phyloP scores from a whole-genome alignment of 2,888 invertebrate species.

The Oligia fasciuncula region DNA sequence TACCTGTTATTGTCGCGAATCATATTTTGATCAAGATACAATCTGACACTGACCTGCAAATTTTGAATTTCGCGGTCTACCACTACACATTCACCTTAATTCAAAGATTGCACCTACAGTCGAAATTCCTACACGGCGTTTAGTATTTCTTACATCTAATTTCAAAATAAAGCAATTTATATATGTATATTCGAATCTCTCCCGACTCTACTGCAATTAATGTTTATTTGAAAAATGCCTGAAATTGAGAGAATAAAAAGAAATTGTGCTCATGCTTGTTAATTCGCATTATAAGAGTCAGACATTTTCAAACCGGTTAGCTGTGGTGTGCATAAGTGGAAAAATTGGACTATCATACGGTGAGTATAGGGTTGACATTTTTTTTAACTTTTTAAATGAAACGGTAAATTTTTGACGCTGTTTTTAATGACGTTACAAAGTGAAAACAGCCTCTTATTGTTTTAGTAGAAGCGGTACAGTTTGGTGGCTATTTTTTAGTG shows the following conservation, averaged over 20 bases:
- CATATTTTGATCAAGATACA: too few species aligned
- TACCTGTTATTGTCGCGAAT: too few species aligned
- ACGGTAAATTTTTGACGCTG: background rate
- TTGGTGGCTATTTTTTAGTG: background rate
- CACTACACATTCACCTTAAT: too few species aligned
- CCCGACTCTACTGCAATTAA: background rate
- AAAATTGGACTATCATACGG: background rate
- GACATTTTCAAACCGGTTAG: slow-evolving; percentile 20
- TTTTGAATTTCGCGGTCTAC: too few species aligned
- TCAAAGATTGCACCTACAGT: too few species aligned
- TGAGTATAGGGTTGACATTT: background rate
- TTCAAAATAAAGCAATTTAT: background rate
- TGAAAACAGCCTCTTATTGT: background rate
- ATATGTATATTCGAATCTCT: background rate
- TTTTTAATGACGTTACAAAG: background rate
- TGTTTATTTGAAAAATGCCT: slow-evolving; percentile 31
- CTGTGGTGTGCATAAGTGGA: background rate
- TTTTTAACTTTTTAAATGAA: background rate
- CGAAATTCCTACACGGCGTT: too few species aligned
- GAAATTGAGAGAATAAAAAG: slow-evolving; percentile 21
- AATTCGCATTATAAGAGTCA: slow-evolving; percentile 4
- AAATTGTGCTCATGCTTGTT: slow-evolving; percentile 22
- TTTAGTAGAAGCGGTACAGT: background rate
- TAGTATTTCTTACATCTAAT: background rate
- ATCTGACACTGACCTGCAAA: too few species aligned